Evolutionary conservation across 1,140 invertebrate genomes (phyloP), one percentile per base, ranked within the genome.

Genomic region (Pinna nobilis): DNA sequence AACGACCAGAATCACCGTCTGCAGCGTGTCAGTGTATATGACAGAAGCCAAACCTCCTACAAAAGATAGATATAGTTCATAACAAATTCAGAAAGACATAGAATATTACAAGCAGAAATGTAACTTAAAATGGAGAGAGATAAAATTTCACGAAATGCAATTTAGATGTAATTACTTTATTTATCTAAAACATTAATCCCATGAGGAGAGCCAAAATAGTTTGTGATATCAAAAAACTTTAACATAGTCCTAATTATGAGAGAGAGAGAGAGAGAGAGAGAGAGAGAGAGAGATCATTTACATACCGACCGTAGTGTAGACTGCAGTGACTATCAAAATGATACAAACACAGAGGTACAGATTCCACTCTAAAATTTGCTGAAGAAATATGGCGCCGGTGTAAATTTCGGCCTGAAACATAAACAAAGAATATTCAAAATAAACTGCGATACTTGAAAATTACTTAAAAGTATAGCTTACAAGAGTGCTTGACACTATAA

Each of bases 11-110:
- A 92, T 87, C 64, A 92, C 86, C 5, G 91, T 91, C 82, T 92
- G 91, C 6, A 92, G 85, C 61, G 91, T 90, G 77, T 92, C 91
- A 18, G 91, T 92, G 87, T 90, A 92, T 13, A 92, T 92, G 5
- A 92, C 91, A 18, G 91, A 90, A 20, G 90, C 88, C 55, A 92
- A 78, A 0, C 91, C 91, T 11, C 90, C 85, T 86, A 69, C 55
- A 79, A 35, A 3, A n/a, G 11, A 15, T 32, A 70, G 30, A 53
- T 13, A 28, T 53, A 1, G 50, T 53, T 7, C 3, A 18, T 25
- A 50, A 1, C 2, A 18, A n/a, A 13, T n/a, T 50, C 9, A 9
- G 49, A 47, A 47, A 47, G 20, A 20, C 20, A 6, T 2, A 47
- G 44, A 47, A 20, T 0, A 20, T 6, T 18, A 18, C 15, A 2